phyloP scores from a whole-genome alignment of 2,888 invertebrate species.

The Patella caerulea region DNA sequence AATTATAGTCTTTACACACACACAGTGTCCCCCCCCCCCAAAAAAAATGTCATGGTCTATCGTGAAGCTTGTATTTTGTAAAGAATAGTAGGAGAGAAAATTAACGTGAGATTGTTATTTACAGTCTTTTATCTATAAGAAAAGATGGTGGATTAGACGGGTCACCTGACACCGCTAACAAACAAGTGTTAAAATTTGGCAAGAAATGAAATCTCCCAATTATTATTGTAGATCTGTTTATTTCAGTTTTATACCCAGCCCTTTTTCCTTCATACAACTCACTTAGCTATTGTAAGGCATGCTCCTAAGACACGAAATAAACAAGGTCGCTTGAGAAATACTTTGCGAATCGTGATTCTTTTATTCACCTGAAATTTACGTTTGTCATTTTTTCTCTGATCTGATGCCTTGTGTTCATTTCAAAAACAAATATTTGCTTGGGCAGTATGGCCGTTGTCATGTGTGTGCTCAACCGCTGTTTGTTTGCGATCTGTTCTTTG shows the following conservation, averaged over 20 bases:
- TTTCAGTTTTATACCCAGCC: slow-evolving; percentile 3
- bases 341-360: slow-evolving; percentile 10
- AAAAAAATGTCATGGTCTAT: no score
- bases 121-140: background rate
- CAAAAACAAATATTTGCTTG: slow-evolving; percentile 4
- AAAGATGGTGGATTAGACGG: background rate
- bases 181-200: slow-evolving; percentile 7
- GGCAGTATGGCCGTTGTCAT: slow-evolving; percentile 12
- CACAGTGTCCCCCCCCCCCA: no score
- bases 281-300: slow-evolving; percentile 10
- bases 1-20: no score
- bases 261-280: slow-evolving; percentile 9
- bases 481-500: slow-evolving; percentile 9
- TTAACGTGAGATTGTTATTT: background rate
- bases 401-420: slow-evolving; percentile 9
- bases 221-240: slow-evolving; percentile 11
- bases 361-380: slow-evolving; percentile 12
- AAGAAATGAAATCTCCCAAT: slow-evolving; percentile 9
- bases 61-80: no score
- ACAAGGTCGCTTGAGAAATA: slow-evolving; percentile 9
- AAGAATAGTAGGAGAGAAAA: background rate
- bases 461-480: slow-evolving; percentile 7
- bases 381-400: slow-evolving; percentile 11
- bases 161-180: slow-evolving; percentile 4
- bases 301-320: slow-evolving; percentile 10